Evolutionary conservation across 1,140 invertebrate species (phyloP).

Genomic region (Musca domestica): DNA sequence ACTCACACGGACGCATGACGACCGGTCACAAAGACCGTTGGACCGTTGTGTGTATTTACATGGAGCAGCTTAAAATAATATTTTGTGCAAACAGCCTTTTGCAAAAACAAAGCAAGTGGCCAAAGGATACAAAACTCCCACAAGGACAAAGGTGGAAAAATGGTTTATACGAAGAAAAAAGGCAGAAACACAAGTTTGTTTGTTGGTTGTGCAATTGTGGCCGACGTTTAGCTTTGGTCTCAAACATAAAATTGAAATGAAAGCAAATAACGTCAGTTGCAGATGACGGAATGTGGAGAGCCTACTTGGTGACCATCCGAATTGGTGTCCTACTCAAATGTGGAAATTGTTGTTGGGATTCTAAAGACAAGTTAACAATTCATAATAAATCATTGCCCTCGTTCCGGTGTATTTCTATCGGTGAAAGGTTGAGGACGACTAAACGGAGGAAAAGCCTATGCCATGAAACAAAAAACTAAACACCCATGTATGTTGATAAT

Average conservation of each 20-base stretch:
- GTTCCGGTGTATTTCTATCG: neutral
- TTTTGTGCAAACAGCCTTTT: conserved; percentile 10
- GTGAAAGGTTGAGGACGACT: too few species aligned
- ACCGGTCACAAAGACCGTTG: neutral
- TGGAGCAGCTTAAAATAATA: conserved; percentile 13
- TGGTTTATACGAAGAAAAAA: too few species aligned
- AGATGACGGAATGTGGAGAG: conserved; percentile 4
- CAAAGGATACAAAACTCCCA: neutral
- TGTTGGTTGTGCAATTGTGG: neutral
- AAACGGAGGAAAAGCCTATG: too few species aligned
- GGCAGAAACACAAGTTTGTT: too few species aligned
- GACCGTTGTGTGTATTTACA: neutral
- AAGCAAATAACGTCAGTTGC: conserved; percentile 16
- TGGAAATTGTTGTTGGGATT: neutral
- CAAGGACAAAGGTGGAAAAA: neutral
- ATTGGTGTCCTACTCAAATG: neutral
- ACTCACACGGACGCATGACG: neutral
- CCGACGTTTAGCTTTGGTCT: neutral
- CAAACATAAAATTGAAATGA: conserved; percentile 13
- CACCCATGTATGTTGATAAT: too few species aligned
- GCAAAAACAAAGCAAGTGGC: neutral
- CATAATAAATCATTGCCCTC: conserved; percentile 12
- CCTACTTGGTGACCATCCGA: neutral
- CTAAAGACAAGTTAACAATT: neutral
- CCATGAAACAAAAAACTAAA: too few species aligned